Evolutionary conservation across 2,888 invertebrate species (phyloP).

Genomic region (Pollenia angustigena): DNA sequence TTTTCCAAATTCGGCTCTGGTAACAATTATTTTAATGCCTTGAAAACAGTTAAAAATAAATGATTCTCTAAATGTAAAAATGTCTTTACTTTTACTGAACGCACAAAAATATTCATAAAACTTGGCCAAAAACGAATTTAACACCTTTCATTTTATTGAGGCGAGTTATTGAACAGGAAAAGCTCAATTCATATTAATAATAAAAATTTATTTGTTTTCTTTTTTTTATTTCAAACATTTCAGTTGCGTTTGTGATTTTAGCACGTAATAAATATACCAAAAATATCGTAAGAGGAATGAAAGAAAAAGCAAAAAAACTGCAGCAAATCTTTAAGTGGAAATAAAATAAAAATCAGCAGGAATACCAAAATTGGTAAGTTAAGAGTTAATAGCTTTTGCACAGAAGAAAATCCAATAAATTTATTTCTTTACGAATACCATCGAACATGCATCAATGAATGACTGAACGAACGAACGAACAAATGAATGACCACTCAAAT

Average conservation of each 20-base stretch:
- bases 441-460: conserved; percentile 59
- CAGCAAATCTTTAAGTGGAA: conserved; percentile 58
- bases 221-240: conserved; percentile 24
- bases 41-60: conserved; percentile 37
- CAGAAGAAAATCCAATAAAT: conserved; percentile 53
- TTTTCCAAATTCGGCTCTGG: conserved; percentile 29
- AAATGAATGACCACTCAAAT: conserved; percentile 58
- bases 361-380: conserved; percentile 71
- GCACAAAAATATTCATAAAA: conserved; percentile 43
- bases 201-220: conserved; percentile 42
- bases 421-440: conserved; percentile 51
- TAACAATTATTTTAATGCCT: conserved; percentile 39
- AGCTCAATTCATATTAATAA: conserved; percentile 58
- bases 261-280: conserved; percentile 71
- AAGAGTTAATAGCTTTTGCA: conserved; percentile 68
- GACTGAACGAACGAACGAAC: conserved; percentile 21
- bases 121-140: conserved; percentile 61
- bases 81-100: conserved; percentile 33
- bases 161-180: conserved; percentile 65
- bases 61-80: conserved; percentile 4
- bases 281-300: neutral
- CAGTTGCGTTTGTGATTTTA: conserved; percentile 68
- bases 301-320: conserved; percentile 9
- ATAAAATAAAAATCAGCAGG: conserved; percentile 70
- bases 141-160: conserved; percentile 69